Evolutionary conservation across 2,888 invertebrate genomes (phyloP).

Genomic region (Clusia tigrina): DNA sequence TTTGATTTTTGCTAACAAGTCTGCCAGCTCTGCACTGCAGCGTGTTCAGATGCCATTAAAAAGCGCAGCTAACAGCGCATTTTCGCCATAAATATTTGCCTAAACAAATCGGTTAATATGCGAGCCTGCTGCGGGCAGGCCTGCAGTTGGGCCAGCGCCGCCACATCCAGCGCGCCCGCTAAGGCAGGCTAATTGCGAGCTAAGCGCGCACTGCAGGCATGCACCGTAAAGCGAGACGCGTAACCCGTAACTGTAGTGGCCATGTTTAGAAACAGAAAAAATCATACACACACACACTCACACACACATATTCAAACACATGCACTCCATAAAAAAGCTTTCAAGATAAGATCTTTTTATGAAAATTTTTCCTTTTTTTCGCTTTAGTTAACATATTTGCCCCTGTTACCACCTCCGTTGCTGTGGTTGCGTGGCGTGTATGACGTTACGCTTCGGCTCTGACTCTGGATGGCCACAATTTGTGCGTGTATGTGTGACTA

Average conservation of each 20-base stretch:
- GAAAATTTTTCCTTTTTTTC: neutral
- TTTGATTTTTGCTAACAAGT: neutral
- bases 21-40: neutral
- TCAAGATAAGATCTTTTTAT: slow-evolving; percentile 13
- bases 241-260: slow-evolving; percentile 12
- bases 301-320: too few relatives aligned
- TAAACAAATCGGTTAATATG: neutral
- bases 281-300: too few relatives aligned
- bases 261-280: too few relatives aligned
- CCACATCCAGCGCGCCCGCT: neutral
- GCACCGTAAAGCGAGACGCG: neutral
- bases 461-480: neutral
- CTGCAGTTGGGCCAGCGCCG: too few relatives aligned
- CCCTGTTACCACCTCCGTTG: slow-evolving; percentile 6
- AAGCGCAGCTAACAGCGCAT: slow-evolving; percentile 5
- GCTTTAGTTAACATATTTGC: slow-evolving; percentile 1
- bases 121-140: too few relatives aligned
- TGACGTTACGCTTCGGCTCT: slow-evolving; percentile 15
- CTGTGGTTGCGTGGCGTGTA: slow-evolving; percentile 7
- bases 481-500: neutral
- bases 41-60: neutral
- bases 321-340: too few relatives aligned
- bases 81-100: slow-evolving; percentile 5
- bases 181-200: neutral
- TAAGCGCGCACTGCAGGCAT: neutral